Percentiles rank a stretch among this genome's conserved stretches.
Conservation (phyloP, 2,113 vertebrate genomes). For the Ranitomeya imitator region DNA sequence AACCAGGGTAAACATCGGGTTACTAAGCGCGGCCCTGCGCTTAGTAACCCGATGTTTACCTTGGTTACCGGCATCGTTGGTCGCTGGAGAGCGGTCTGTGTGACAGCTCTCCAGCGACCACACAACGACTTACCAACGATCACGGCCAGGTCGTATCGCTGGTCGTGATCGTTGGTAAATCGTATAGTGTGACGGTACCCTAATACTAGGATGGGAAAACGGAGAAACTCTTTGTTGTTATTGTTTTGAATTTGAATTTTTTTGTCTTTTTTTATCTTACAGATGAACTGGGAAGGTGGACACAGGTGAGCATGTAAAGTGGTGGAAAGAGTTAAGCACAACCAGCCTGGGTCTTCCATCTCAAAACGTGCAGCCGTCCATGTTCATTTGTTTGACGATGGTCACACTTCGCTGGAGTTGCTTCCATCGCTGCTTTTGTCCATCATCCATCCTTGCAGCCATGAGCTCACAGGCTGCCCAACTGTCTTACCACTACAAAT, state of each 20-base stretch:
- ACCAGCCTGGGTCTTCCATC: slow-evolving; percentile 5
- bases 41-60: no score
- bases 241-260: neutral
- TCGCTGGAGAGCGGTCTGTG: no score
- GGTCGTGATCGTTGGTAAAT: no score
- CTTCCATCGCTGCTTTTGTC: slow-evolving; percentile 49
- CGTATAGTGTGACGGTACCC: no score
- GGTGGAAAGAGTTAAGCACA: neutral
- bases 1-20: no score
- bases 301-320: slow-evolving; percentile 16
- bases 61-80: no score
- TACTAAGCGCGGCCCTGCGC: no score
- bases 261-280: neutral
- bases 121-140: no score
- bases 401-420: slow-evolving; percentile 59
- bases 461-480: slow-evolving; percentile 52
- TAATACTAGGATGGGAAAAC: no score
- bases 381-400: slow-evolving; percentile 56
- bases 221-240: no score
- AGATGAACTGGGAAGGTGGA: slow-evolving; percentile 40
- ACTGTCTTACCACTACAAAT: slow-evolving; percentile 59
- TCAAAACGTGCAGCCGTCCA: neutral
- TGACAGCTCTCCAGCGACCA: no score
- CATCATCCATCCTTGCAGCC: slow-evolving; percentile 49
- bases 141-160: no score